Percentiles rank a stretch among this genome's conserved stretches.
Conservation (phyloP, 2,797 vertebrate species). For the Bradypus variegatus region DNA sequence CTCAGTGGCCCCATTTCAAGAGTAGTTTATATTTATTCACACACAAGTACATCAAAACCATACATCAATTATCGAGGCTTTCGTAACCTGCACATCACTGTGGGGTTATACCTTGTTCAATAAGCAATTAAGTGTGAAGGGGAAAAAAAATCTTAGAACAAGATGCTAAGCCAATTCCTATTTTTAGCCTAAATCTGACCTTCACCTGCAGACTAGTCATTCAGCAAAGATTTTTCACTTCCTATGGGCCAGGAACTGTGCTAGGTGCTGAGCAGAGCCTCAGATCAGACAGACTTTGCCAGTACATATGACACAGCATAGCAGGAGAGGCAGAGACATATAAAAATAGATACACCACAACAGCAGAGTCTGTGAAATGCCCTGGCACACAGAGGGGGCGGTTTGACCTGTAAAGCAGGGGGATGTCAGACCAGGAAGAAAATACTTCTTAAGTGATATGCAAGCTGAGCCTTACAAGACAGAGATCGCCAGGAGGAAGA, state of each 20-base stretch:
- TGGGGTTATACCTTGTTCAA: not conserved
- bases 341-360: not conserved
- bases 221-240: not conserved
- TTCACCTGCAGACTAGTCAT: not conserved
- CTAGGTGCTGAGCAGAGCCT: not conserved
- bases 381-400: rapidly evolving
- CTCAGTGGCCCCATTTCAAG: not conserved
- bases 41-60: slow-evolving; percentile 34
- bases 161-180: not conserved
- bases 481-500: not conserved
- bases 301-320: not conserved
- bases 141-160: not conserved
- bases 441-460: not conserved
- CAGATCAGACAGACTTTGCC: not conserved
- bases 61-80: not conserved
- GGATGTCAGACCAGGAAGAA: not conserved
- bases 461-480: not conserved
- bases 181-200: not conserved
- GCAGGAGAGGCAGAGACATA: not conserved
- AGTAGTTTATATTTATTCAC: not conserved
- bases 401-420: not conserved
- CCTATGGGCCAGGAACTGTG: not conserved
- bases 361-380: not conserved
- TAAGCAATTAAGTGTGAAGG: slow-evolving; percentile 11
- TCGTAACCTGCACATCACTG: not conserved